Conservation (phyloP, 2,888 invertebrate genomes). For the Mythimna pallens region DNA sequence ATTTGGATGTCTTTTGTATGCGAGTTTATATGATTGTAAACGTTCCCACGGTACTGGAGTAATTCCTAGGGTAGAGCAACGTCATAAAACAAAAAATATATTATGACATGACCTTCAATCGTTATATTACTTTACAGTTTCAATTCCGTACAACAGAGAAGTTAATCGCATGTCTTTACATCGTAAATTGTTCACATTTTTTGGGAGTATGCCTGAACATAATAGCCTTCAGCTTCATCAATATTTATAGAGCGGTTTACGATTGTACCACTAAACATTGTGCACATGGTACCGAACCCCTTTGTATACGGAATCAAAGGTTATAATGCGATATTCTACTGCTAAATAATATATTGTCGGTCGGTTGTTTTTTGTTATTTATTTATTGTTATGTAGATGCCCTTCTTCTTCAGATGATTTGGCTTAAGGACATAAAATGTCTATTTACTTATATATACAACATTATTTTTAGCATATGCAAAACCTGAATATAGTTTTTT, state of each 20-base stretch:
- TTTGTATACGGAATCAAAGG: slow-evolving; percentile 73
- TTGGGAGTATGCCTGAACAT: slow-evolving; percentile 85
- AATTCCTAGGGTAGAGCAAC: no score
- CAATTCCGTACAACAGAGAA: slow-evolving; percentile 74
- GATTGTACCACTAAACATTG: slow-evolving; percentile 80
- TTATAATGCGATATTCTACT: slow-evolving; percentile 66
- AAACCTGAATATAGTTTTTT: no score
- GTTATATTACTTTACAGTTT: slow-evolving; percentile 48
- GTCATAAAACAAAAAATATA: no score
- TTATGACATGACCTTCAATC: slow-evolving; percentile 21
- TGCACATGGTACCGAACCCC: slow-evolving; percentile 75
- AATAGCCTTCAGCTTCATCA: slow-evolving; percentile 87
- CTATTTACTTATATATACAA: no score
- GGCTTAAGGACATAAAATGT: no score
- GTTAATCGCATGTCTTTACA: slow-evolving; percentile 85
- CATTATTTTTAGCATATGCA: no score
- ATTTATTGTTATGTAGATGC: slow-evolving; percentile 26
- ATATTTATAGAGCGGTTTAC: slow-evolving; percentile 88
- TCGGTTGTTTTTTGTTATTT: slow-evolving; percentile 37
- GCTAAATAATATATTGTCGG: slow-evolving; percentile 58
- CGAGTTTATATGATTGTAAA: no score
- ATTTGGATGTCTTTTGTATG: no score
- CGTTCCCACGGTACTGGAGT: no score
- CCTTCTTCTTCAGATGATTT: no score
- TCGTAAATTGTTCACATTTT: slow-evolving; percentile 86